Conservation (phyloP, 2,888 invertebrate genomes). For the Drosophila colorata region DNA sequence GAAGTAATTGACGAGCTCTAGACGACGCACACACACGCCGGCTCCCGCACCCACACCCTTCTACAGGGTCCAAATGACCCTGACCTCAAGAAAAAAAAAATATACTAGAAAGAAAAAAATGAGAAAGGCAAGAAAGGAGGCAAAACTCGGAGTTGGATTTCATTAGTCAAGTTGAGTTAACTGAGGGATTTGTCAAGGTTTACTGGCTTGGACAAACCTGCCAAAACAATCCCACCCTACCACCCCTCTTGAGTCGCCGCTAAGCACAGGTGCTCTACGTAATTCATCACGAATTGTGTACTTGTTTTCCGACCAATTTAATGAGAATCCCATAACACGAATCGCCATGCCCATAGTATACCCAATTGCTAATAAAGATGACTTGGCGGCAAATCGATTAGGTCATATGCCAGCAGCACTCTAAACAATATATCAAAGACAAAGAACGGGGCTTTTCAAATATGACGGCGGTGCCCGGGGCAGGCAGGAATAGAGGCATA, state of each 20-base stretch:
- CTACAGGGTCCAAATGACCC: slow-evolving; percentile 31
- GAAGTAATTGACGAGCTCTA: slow-evolving; percentile 61
- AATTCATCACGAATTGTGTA: slow-evolving; percentile 31
- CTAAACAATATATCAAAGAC: slow-evolving; percentile 65
- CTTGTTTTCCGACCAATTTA: slow-evolving; percentile 32
- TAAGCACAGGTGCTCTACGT: slow-evolving; percentile 28
- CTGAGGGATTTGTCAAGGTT: slow-evolving; percentile 38
- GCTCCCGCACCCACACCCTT: not conserved
- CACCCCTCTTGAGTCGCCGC: not conserved
- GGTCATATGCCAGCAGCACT: slow-evolving; percentile 63
- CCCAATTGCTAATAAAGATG: slow-evolving; percentile 53
- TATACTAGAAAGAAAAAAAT: not conserved
- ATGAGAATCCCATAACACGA: slow-evolving; percentile 33
- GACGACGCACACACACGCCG: slow-evolving; percentile 25
- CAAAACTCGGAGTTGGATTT: slow-evolving; percentile 41
- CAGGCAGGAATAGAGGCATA: slow-evolving; percentile 7
- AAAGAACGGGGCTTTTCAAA: slow-evolving; percentile 14
- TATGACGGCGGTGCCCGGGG: not conserved
- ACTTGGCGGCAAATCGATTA: slow-evolving; percentile 64
- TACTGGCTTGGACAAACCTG: not conserved
- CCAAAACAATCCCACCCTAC: slow-evolving; percentile 4
- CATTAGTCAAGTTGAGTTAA: slow-evolving; percentile 43
- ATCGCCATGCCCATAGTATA: not conserved
- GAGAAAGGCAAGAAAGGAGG: slow-evolving; percentile 16
- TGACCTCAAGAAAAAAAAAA: slow-evolving; percentile 38